These are phyloP conservation scores for Spodoptera littoralis DNA, from an alignment of 2,888 invertebrate genomes.

Conservation along the genomic window DNA sequence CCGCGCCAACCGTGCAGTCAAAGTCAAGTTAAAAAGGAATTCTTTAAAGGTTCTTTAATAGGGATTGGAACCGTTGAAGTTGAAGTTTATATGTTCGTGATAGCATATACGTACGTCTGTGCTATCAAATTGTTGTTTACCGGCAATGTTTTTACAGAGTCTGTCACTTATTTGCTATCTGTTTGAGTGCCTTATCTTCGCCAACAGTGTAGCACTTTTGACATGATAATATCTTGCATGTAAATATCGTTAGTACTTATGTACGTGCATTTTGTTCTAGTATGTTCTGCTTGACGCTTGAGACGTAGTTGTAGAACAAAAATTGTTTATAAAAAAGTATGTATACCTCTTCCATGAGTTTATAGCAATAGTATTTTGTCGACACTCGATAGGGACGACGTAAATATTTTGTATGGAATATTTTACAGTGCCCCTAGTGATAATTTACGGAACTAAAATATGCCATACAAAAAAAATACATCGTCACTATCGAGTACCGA, in stretches of 20 bases:
- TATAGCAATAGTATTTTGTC: too few species aligned
- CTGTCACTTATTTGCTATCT: slow-evolving; percentile 46
- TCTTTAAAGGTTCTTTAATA: too few species aligned
- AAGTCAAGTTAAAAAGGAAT: too few species aligned
- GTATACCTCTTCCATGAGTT: slow-evolving; percentile 6
- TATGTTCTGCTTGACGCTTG: slow-evolving; percentile 12
- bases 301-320: slow-evolving; percentile 10
- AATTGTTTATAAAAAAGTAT: slow-evolving; percentile 3
- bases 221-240: slow-evolving; percentile 33
- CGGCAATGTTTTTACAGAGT: slow-evolving; percentile 30
- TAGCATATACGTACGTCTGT: slow-evolving; percentile 11
- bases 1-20: too few species aligned
- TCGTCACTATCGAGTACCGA: not conserved
- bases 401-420: too few species aligned
- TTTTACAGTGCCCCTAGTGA: too few species aligned
- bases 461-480: too few species aligned
- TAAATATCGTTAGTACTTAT: slow-evolving; percentile 31
- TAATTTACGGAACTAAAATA: too few species aligned
- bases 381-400: too few species aligned
- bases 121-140: slow-evolving; percentile 33
- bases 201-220: slow-evolving; percentile 24
- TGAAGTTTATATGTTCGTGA: slow-evolving; percentile 17
- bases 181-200: slow-evolving; percentile 35
- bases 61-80: too few species aligned
- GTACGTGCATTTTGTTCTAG: slow-evolving; percentile 31